These are phyloP conservation scores for Macaria notata DNA, from an alignment of 2,888 invertebrate species.

Conservation along the genomic window DNA sequence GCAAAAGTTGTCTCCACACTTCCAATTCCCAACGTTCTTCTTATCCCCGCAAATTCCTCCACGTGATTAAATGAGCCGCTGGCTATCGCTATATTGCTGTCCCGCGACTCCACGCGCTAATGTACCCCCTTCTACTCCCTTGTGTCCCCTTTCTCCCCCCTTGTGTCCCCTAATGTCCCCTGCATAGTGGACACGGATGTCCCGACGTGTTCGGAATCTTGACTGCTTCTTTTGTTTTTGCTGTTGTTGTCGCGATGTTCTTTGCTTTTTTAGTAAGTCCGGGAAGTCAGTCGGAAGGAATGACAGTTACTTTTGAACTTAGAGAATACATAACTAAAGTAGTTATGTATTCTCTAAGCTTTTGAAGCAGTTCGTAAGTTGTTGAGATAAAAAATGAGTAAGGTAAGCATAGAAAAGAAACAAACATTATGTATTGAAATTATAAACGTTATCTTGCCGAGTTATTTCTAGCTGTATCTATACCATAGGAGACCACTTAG, in stretches of 20 bases:
- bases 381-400: too few relatives aligned
- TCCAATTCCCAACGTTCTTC: conserved; percentile 37
- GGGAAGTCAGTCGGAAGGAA: neutral
- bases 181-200: conserved; percentile 26
- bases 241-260: conserved; percentile 17
- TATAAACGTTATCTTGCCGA: too few relatives aligned
- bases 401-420: too few relatives aligned
- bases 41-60: conserved; percentile 68
- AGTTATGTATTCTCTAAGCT: too few relatives aligned
- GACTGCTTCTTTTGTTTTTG: conserved; percentile 23
- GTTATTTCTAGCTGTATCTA: too few relatives aligned
- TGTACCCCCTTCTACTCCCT: conserved; percentile 40
- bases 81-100: conserved; percentile 75
- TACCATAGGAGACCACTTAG: too few relatives aligned
- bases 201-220: conserved; percentile 26
- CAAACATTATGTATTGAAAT: too few relatives aligned
- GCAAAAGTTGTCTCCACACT: conserved; percentile 38
- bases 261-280: conserved; percentile 3
- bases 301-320: too few relatives aligned
- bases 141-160: conserved; percentile 8
- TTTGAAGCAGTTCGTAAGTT: too few relatives aligned
- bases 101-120: conserved; percentile 57
- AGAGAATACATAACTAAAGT: too few relatives aligned
- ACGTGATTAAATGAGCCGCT: conserved; percentile 81
- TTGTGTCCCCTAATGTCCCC: conserved; percentile 9